Base-by-base conservation (phyloP, 2,888 invertebrate genomes). In the Gastracanthus pulcherrimus region DNA sequence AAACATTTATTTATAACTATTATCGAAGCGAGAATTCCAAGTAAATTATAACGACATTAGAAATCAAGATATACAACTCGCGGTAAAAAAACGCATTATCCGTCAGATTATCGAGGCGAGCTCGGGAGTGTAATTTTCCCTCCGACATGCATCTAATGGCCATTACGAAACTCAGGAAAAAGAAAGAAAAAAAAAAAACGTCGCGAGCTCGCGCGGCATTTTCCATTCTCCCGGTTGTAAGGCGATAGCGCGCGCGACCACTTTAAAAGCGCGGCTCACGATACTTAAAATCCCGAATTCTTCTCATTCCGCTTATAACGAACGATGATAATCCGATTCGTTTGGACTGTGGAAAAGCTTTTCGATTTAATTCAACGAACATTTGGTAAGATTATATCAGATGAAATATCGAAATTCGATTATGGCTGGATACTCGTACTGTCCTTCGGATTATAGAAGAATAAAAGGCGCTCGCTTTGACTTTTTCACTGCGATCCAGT, bases 151-250 rank as follows among this genome's bases (percentile, higher is more conserved):
- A 51, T 66, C 38, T 76, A 66, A 76, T 66, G 51, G 66, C 9
- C 41, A 48, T 79, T 74, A 74, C 67, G 74, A 74, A 79, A 79
- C 79, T 45, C 31, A 2, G 48, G 55, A 26, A 58, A 72, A 72
- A 41, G 41, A 58, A 58, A 69, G 29, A 16, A n/a, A 36, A 29
- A 72, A 16, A 75, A 48, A 70, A 55, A 38, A 48, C 23, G n/a
- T n/a, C n/a, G n/a, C n/a, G n/a, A n/a, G n/a, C n/a, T n/a, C 19
- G 11, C 64, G 58, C 41, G 66, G 41, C 23, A 58, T 72, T 66
- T 79, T 74, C 79, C 79, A 58, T 60, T 72, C 79, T 41, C 31
- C 6, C 7, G 26, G 31, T 31, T 5, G 67, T 67, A 26, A 67
- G 3, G 55, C 48, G 45, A 70, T 70, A 62, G 36, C 48, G 34